Conservation (phyloP, 1,140 invertebrate species). For the Aphaenogaster ashmeadi region DNA sequence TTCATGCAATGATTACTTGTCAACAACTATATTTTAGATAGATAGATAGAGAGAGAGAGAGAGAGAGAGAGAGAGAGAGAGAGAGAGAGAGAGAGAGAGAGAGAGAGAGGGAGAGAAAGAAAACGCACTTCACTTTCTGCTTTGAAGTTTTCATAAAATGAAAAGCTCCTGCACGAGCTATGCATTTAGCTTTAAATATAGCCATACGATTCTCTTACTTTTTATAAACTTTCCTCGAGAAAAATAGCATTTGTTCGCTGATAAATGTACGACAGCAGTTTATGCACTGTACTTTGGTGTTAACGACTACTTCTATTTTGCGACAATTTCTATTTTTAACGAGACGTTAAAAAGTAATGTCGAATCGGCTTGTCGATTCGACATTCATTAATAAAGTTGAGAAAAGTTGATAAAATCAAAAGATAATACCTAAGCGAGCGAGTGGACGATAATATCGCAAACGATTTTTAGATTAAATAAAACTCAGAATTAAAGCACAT, state of each 20-base stretch:
- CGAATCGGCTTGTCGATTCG: neutral
- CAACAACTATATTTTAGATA: slow-evolving; percentile 21
- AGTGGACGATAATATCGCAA: neutral
- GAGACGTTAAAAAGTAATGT: neutral
- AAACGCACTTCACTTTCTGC: neutral
- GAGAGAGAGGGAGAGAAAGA: neutral
- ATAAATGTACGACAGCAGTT: neutral
- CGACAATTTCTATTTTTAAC: slow-evolving; percentile 2
- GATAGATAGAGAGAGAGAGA: neutral
- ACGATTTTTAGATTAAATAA: slow-evolving; percentile 6
- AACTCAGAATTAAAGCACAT: neutral
- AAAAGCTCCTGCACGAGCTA: neutral
- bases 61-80: neutral
- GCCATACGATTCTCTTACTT: neutral
- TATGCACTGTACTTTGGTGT: neutral
- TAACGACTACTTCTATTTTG: neutral
- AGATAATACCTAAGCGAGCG: neutral
- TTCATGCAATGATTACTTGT: slow-evolving; percentile 42
- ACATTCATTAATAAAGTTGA: neutral
- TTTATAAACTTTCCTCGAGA: slow-evolving; percentile 31
- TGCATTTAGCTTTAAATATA: slow-evolving; percentile 3
- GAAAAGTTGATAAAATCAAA: neutral
- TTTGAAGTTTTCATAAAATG: slow-evolving; percentile 9
- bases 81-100: neutral
- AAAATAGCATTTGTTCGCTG: neutral